phyloP scores from a whole-genome alignment of 2,797 vertebrate species.

The Thamnophis elegans region DNA sequence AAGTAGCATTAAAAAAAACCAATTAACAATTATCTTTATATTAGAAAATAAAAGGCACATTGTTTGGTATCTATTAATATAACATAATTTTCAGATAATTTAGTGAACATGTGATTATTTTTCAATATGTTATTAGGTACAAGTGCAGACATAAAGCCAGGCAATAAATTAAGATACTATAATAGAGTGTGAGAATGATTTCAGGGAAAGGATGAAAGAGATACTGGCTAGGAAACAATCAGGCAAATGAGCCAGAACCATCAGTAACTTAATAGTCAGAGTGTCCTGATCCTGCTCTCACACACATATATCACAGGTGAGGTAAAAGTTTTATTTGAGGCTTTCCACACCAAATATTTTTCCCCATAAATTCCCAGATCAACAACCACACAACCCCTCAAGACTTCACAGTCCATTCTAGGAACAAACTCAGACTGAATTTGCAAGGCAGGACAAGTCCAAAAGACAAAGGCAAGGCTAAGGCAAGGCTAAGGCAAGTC shows the following conservation, averaged over 20 bases:
- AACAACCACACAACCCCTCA: not conserved
- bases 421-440: not conserved
- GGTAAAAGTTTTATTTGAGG: not conserved
- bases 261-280: not conserved
- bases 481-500: not conserved
- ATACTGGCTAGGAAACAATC: not conserved
- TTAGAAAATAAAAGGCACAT: not conserved
- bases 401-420: not conserved
- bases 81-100: not conserved
- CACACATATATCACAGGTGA: not conserved
- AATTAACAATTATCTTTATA: not conserved
- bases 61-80: not conserved
- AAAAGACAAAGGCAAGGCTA: not conserved
- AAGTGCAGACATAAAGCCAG: not conserved
- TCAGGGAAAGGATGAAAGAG: not conserved
- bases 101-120: not conserved
- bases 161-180: not conserved
- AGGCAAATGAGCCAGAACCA: not conserved
- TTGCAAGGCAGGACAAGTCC: not conserved
- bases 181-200: not conserved
- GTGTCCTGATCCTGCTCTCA: not conserved
- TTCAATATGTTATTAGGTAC: not conserved
- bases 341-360: not conserved
- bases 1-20: slow-evolving; percentile 29
- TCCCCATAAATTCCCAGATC: not conserved